These are phyloP conservation scores for Triplophysa yarkandensis DNA, from an alignment of 2,797 vertebrate genomes.

Conservation along the genomic window DNA sequence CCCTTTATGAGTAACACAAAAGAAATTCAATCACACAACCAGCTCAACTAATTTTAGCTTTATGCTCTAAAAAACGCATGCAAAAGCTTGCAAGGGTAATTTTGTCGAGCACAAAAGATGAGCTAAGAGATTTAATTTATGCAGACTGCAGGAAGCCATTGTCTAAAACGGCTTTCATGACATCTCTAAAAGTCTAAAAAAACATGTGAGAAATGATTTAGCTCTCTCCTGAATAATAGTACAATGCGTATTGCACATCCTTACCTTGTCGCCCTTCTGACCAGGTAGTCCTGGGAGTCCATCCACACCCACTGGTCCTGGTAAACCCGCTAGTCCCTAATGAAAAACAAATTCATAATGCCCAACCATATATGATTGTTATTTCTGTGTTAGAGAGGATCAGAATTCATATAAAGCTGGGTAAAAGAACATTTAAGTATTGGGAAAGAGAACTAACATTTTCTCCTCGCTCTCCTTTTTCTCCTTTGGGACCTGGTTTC, in stretches of 20 bases:
- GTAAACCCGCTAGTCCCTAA: conserved; percentile 83
- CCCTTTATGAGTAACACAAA: conserved; percentile 69
- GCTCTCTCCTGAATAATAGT: background rate
- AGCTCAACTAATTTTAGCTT: conserved; percentile 17
- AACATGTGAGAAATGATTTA: background rate
- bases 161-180: conserved; percentile 16
- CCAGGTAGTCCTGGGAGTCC: conserved; percentile 81
- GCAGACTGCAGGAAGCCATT: conserved; percentile 2
- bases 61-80: background rate
- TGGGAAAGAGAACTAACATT: conserved; percentile 71
- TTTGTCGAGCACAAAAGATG: conserved; percentile 14
- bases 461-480: conserved; percentile 79
- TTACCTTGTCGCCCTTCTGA: conserved; percentile 79
- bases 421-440: background rate
- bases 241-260: background rate
- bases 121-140: conserved; percentile 29
- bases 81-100: background rate
- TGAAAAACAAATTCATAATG: conserved; percentile 17
- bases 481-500: conserved; percentile 81
- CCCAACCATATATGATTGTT: background rate
- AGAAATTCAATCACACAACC: conserved; percentile 25
- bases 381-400: background rate
- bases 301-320: conserved; percentile 83
- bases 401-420: too few species aligned
- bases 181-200: conserved; percentile 5